Conservation (phyloP, 1,140 invertebrate genomes). For the Semibalanus balanoides region DNA sequence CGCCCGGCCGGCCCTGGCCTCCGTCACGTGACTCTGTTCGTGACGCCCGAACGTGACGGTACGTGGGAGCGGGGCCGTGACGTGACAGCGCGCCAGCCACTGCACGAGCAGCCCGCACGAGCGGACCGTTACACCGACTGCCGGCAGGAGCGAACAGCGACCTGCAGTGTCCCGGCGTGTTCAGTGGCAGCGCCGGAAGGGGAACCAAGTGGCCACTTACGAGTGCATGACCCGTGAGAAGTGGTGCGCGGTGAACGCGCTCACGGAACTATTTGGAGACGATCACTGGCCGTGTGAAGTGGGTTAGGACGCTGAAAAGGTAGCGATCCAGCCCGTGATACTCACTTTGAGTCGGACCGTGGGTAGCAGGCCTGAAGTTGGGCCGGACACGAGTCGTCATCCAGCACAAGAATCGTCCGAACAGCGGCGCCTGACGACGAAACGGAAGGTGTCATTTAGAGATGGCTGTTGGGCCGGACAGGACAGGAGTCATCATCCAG, state of each 20-base stretch:
- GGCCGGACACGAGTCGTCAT: constrained; percentile 72
- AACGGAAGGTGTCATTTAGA: no score
- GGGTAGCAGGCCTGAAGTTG: constrained; percentile 81
- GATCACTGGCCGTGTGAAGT: no score
- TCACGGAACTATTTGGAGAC: no score
- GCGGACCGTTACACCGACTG: no score
- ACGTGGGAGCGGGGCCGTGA: not conserved
- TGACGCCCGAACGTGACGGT: not conserved
- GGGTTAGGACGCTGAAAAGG: no score
- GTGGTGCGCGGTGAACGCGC: no score
- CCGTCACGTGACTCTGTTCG: not conserved
- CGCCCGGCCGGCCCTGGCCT: no score
- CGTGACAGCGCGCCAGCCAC: not conserved
- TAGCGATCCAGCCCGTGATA: not conserved
- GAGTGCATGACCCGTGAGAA: no score
- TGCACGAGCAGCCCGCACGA: no score
- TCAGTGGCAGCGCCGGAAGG: not conserved
- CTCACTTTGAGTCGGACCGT: constrained; percentile 46
- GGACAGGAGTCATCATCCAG: constrained; percentile 75
- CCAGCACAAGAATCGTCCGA: constrained; percentile 61
- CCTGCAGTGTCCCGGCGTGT: not conserved
- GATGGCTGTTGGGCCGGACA: constrained; percentile 67
- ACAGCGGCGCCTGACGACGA: constrained; percentile 31
- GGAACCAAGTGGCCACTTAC: no score
- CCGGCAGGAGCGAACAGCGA: no score